Evolutionary conservation across 2,797 vertebrate species (phyloP).

Genomic region (Sparus aurata): DNA sequence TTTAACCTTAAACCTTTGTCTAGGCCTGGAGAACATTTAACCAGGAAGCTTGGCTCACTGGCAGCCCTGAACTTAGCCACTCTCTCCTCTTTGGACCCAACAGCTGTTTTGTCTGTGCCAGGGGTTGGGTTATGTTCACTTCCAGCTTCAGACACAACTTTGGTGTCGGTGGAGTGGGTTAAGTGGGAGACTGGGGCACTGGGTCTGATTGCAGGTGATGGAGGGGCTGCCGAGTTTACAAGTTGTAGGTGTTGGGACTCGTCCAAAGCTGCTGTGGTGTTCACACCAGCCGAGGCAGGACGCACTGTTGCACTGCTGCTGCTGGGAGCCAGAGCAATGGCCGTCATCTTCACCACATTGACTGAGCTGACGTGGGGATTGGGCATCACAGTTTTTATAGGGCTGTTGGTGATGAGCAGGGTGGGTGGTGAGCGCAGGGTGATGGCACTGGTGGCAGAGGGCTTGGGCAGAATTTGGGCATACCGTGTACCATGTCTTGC

Average conservation of each 20-base stretch:
- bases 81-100: conserved; percentile 86
- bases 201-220: conserved; percentile 86
- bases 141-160: conserved; percentile 87
- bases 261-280: conserved; percentile 82
- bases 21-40: conserved; percentile 85
- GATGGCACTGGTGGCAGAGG: conserved; percentile 94
- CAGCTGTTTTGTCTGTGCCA: conserved; percentile 84
- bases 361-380: conserved; percentile 94
- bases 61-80: conserved; percentile 87
- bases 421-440: conserved; percentile 97
- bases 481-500: conserved; percentile 92
- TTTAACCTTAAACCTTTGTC: conserved; percentile 89
- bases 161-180: conserved; percentile 85
- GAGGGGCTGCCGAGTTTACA: conserved; percentile 82
- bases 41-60: conserved; percentile 87
- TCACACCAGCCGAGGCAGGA: conserved; percentile 87
- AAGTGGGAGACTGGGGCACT: conserved; percentile 65
- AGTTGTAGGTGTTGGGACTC: conserved; percentile 88
- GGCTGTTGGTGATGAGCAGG: conserved; percentile 98
- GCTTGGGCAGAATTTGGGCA: conserved; percentile 97
- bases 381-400: conserved; percentile 98
- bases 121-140: conserved; percentile 83
- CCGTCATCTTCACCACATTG: conserved; percentile 98
- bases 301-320: conserved; percentile 84
- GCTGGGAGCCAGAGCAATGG: conserved; percentile 95